Percentiles rank a stretch among this genome's conserved stretches.
phyloP scores from a whole-genome alignment of 2,888 invertebrate species.

The Dyspetes luteomarginatus region DNA sequence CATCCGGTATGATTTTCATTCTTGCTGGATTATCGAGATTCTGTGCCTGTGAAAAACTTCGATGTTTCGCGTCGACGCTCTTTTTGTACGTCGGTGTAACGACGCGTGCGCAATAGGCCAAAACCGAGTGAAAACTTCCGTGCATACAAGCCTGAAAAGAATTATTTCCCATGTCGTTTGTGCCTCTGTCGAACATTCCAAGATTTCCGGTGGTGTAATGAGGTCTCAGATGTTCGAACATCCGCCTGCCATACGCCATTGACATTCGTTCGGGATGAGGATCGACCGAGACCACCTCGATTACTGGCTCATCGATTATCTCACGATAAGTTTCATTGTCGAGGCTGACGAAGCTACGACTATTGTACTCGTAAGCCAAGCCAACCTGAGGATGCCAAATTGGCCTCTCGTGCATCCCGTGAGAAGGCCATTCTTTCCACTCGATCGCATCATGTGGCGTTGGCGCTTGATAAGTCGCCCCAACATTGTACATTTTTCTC shows the following conservation, averaged over 20 bases:
- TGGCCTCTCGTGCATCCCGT: slow-evolving; percentile 82
- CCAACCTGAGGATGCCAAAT: slow-evolving; percentile 79
- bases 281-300: slow-evolving; percentile 76
- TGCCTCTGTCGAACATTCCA: slow-evolving; percentile 13
- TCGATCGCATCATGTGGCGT: slow-evolving; percentile 74
- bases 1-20: neutral
- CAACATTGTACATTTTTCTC: slow-evolving; percentile 78
- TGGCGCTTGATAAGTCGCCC: slow-evolving; percentile 79
- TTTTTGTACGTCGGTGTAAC: slow-evolving; percentile 68
- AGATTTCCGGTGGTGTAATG: slow-evolving; percentile 12
- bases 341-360: slow-evolving; percentile 74
- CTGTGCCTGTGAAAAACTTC: slow-evolving; percentile 12
- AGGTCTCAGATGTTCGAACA: slow-evolving; percentile 22
- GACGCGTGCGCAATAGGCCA: slow-evolving; percentile 75
- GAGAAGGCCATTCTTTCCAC: slow-evolving; percentile 80
- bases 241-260: slow-evolving; percentile 38
- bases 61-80: slow-evolving; percentile 62
- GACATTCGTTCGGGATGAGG: slow-evolving; percentile 66
- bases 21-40: neutral
- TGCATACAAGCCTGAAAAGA: slow-evolving; percentile 75
- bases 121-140: slow-evolving; percentile 75
- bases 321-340: slow-evolving; percentile 75
- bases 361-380: slow-evolving; percentile 76
- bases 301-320: slow-evolving; percentile 70
- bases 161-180: slow-evolving; percentile 42